Conservation (phyloP, 2,888 invertebrate genomes). For the Aspidiotus rigidus region DNA sequence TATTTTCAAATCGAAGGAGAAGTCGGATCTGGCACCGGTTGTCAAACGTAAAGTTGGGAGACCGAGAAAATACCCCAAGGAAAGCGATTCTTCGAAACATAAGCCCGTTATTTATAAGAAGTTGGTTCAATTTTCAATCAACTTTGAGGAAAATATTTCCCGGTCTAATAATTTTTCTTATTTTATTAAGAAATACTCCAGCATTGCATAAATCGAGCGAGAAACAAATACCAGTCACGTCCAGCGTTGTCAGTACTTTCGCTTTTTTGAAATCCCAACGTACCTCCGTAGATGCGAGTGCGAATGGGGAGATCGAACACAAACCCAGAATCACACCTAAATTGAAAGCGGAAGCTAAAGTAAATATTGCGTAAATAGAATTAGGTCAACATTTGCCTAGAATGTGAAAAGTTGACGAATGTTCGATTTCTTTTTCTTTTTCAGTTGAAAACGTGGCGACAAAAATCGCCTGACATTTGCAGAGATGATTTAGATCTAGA, state of each 20-base stretch:
- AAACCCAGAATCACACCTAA: slow-evolving; percentile 57
- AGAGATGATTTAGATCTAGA: background rate
- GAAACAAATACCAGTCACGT: slow-evolving; percentile 23
- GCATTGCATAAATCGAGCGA: slow-evolving; percentile 10
- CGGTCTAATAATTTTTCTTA: too few species aligned
- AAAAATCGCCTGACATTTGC: slow-evolving; percentile 8
- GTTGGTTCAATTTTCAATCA: background rate
- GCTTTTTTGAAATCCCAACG: slow-evolving; percentile 25
- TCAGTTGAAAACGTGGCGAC: slow-evolving; percentile 17
- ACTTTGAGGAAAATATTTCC: too few species aligned
- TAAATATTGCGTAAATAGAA: slow-evolving; percentile 32
- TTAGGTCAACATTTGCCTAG: too few species aligned
- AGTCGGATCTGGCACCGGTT: slow-evolving; percentile 41
- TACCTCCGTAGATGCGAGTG: slow-evolving; percentile 16
- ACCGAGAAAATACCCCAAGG: slow-evolving; percentile 58
- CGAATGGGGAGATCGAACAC: slow-evolving; percentile 5
- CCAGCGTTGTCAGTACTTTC: slow-evolving; percentile 5
- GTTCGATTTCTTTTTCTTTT: background rate
- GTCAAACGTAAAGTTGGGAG: slow-evolving; percentile 75
- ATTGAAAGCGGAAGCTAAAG: slow-evolving; percentile 60
- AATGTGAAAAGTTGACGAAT: too few species aligned
- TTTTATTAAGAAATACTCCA: too few species aligned
- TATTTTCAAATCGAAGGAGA: background rate
- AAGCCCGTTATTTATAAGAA: background rate
- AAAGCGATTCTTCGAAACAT: background rate